Evolutionary conservation across 2,113 vertebrate species (phyloP), one percentile per base, ranked within the genome.

Genomic region (Mobula hypostoma): DNA sequence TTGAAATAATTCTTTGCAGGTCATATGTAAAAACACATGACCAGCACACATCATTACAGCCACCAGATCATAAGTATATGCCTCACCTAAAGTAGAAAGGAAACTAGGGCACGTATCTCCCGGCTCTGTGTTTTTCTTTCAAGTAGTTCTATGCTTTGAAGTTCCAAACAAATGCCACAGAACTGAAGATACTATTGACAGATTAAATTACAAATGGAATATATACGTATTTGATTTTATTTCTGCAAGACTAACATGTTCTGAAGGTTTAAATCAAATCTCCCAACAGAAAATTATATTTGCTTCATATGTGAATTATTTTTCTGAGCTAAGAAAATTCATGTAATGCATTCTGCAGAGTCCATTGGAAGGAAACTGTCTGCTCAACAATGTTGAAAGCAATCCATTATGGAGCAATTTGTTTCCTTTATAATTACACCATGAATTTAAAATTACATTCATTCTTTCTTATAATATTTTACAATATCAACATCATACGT

Each of bases 271-370:
- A 66, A 90, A 90, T 66, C 85, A 90, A 90, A n/a, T 90, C 58
- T 88, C 19, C 63, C 58, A 66, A 29, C 58, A 66, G 56, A 29
- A 88, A n/a, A n/a, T 66, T 88, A n/a, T n/a, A 88, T 88, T 90
- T 90, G 29, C 61, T 68, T 36, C 61, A 66, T 27, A 74, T 74
- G 19, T 14, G 27, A 93, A 74, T 74, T 93, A 93, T 93, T 93
- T 93, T 24, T 40, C 74, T 48, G 36, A 29, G 36, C 72, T 93
- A 93, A 93, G 21, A 92, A 74, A 92, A 92, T 72, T 48, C 32
- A 92, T 48, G 21, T 48, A 90, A 90, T 68, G 61, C n/a, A 70
- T 19, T 56, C 40, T 29, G 9, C 56, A 15, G 32, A 40, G 27
- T 29, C 63, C 68, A 5, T 29, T 68, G 63, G 36, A 72, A 74